These are phyloP conservation scores for Pinna nobilis DNA, from an alignment of 1,140 invertebrate genomes.

Conservation along the genomic window DNA sequence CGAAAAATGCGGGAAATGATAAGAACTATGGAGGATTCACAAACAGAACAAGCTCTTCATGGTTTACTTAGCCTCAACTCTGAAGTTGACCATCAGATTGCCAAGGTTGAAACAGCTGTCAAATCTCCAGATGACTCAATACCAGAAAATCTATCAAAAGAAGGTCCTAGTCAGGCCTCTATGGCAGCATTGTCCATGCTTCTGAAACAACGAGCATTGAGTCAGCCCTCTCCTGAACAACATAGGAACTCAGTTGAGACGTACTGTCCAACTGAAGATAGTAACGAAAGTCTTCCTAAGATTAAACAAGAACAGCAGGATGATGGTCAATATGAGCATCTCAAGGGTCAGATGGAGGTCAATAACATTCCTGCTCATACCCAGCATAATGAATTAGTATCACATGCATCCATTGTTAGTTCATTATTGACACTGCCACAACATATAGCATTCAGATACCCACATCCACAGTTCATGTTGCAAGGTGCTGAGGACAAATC, in stretches of 20 bases:
- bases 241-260: constrained; percentile 27
- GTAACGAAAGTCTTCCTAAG: constrained; percentile 22
- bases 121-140: neutral
- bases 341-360: neutral
- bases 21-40: constrained; percentile 72
- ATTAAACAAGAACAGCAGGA: constrained; percentile 11
- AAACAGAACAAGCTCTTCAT: constrained; percentile 73
- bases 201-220: constrained; percentile 62
- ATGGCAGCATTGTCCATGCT: constrained; percentile 65
- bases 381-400: constrained; percentile 23
- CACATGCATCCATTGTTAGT: constrained; percentile 35
- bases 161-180: constrained; percentile 48
- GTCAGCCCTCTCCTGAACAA: constrained; percentile 36
- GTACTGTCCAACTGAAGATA: constrained; percentile 31
- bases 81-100: constrained; percentile 28
- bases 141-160: constrained; percentile 13
- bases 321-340: neutral
- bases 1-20: constrained; percentile 74
- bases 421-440: constrained; percentile 45
- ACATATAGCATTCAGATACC: constrained; percentile 43
- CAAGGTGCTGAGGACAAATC: constrained; percentile 6
- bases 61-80: constrained; percentile 73
- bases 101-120: constrained; percentile 16
- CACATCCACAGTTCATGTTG: constrained; percentile 37
- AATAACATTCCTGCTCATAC: constrained; percentile 36